A percentile compares a stretch with the other conserved stretches of the same genome.
Conservation (phyloP, 2,113 vertebrate species). For the Puntigrus tetrazona region DNA sequence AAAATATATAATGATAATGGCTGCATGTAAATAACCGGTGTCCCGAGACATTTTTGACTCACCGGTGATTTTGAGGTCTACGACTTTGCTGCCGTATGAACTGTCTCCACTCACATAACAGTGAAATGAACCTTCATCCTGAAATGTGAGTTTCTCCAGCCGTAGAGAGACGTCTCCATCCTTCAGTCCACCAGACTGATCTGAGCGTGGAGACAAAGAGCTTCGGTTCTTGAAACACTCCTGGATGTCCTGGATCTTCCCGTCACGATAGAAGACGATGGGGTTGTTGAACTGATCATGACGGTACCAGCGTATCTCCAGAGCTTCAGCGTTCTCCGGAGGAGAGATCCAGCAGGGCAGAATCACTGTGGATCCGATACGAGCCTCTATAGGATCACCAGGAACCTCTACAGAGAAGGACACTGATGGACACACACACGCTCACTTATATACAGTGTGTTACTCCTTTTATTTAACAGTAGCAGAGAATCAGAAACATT, state of each 20-base stretch:
- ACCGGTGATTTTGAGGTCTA: slow-evolving; percentile 62
- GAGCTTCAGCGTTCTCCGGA: slow-evolving; percentile 46
- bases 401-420: slow-evolving; percentile 39
- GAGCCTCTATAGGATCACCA: not conserved
- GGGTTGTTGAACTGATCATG: not conserved
- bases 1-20: too few relatives aligned
- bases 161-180: slow-evolving; percentile 66
- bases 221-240: slow-evolving; percentile 50
- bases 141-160: slow-evolving; percentile 52
- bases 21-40: too few relatives aligned
- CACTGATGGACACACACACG: slow-evolving; percentile 12
- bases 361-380: not conserved
- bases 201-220: slow-evolving; percentile 49
- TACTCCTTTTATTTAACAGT: not conserved
- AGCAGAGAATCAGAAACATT: too few relatives aligned
- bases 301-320: slow-evolving; percentile 69
- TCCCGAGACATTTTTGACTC: too few relatives aligned
- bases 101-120: slow-evolving; percentile 65
- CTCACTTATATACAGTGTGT: not conserved
- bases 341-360: slow-evolving; percentile 68
- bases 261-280: slow-evolving; percentile 5
- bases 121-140: slow-evolving; percentile 59
- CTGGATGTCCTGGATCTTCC: not conserved
- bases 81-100: not conserved
- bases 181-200: slow-evolving; percentile 50